Conservation (phyloP, 2,113 vertebrate species). For the Mus pahari region DNA sequence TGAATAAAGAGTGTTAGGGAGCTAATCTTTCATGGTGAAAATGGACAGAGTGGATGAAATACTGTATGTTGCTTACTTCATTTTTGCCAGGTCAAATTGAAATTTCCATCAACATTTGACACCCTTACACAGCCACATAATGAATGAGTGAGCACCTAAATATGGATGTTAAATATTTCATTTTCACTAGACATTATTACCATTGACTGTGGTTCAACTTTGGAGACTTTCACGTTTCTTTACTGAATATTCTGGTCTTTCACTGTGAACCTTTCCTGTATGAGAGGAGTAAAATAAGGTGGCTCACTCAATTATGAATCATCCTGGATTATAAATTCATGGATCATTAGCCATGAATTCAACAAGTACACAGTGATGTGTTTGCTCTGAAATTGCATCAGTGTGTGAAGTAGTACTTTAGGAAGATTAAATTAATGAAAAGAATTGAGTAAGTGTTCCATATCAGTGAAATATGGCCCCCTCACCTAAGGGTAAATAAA, state of each 20-base stretch:
- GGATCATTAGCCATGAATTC: constrained; percentile 76
- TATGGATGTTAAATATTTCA: constrained; percentile 67
- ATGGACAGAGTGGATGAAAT: constrained; percentile 79
- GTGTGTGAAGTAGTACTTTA: constrained; percentile 71
- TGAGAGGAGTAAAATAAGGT: constrained; percentile 66
- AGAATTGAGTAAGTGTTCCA: constrained; percentile 80
- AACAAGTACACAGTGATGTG: constrained; percentile 79
- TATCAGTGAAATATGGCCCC: constrained; percentile 79
- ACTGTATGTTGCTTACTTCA: constrained; percentile 80
- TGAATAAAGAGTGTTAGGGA: constrained; percentile 73
- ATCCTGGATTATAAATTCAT: constrained; percentile 78
- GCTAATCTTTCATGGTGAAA: constrained; percentile 78
- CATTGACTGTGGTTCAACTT: constrained; percentile 46
- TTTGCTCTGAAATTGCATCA: constrained; percentile 82
- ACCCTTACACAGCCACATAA: constrained; percentile 66
- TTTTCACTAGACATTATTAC: constrained; percentile 63
- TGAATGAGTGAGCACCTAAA: constrained; percentile 65
- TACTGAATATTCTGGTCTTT: constrained; percentile 60
- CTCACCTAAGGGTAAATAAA: constrained; percentile 82
- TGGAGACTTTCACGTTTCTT: constrained; percentile 59
- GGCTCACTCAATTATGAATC: constrained; percentile 76
- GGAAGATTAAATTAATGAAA: constrained; percentile 84
- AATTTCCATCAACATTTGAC: constrained; percentile 79
- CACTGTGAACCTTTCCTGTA: background rate
- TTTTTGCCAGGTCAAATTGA: constrained; percentile 82